Percentiles rank a stretch among this genome's conserved stretches.
phyloP scores from a whole-genome alignment of 1,140 invertebrate genomes.

The Mya arenaria region DNA sequence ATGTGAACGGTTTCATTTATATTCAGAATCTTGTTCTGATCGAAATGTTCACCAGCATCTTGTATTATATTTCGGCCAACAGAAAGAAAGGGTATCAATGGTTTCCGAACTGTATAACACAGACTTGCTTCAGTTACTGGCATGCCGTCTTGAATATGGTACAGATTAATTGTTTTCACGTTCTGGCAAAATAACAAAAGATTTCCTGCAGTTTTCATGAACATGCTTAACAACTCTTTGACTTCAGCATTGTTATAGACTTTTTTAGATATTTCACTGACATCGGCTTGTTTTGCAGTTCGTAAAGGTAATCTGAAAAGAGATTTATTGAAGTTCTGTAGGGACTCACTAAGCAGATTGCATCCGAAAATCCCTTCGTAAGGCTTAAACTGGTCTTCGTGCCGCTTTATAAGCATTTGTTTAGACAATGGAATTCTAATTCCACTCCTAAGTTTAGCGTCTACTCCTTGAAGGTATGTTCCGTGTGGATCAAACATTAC shows the following conservation, averaged over 20 bases:
- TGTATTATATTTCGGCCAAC: neutral
- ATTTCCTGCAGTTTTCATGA: constrained; percentile 57
- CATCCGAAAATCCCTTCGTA: constrained; percentile 67
- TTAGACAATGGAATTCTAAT: constrained; percentile 50
- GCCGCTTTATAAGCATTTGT: constrained; percentile 36
- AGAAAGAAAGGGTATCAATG: neutral
- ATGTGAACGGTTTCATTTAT: neutral
- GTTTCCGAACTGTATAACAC: neutral
- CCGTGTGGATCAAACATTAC: constrained; percentile 76
- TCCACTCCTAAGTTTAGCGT: neutral
- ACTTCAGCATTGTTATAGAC: constrained; percentile 61
- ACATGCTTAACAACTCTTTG: constrained; percentile 54
- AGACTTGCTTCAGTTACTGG: neutral
- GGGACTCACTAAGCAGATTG: constrained; percentile 13
- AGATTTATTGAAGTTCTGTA: constrained; percentile 60
- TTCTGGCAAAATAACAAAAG: constrained; percentile 71
- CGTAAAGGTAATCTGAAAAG: constrained; percentile 70
- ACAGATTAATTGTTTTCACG: constrained; percentile 60
- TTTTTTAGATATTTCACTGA: constrained; percentile 67
- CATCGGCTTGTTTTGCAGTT: constrained; percentile 59
- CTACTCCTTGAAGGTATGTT: no score
- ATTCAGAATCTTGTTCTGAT: neutral
- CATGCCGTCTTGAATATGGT: constrained; percentile 51
- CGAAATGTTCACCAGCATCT: neutral
- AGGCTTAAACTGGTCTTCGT: constrained; percentile 69